Evolutionary conservation across 2,888 invertebrate species (phyloP).

Genomic region (Drosophila acutilabella): DNA sequence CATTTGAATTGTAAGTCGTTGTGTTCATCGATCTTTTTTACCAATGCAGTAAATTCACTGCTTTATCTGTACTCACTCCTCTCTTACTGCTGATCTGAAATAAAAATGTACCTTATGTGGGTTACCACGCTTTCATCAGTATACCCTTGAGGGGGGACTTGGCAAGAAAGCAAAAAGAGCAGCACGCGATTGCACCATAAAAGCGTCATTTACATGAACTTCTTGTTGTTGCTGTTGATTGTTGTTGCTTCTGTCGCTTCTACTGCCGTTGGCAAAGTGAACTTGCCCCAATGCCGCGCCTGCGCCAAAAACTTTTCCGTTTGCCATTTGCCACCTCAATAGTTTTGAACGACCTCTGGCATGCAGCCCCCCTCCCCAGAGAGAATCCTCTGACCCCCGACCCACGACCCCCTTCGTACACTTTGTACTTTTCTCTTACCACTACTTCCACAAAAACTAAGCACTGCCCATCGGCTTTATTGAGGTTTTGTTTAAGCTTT

Average conservation of each 20-base stretch:
- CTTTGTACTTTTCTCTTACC: background rate
- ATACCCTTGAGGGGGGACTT: background rate
- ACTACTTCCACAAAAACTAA: background rate
- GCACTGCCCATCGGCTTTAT: constrained; percentile 63
- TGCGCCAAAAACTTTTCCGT: constrained; percentile 78
- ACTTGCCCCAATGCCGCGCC: constrained; percentile 50
- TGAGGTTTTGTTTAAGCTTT: constrained; percentile 81
- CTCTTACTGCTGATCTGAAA: too few species aligned
- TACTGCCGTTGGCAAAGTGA: constrained; percentile 33
- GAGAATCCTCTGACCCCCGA: background rate
- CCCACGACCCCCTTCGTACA: background rate
- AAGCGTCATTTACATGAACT: constrained; percentile 76
- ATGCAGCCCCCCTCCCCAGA: background rate
- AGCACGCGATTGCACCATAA: constrained; percentile 74
- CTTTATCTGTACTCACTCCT: too few species aligned
- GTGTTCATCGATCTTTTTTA: too few species aligned
- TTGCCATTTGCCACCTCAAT: constrained; percentile 77
- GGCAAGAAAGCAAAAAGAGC: constrained; percentile 30
- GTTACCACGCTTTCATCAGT: background rate
- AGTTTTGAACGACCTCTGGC: constrained; percentile 61
- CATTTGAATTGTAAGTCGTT: too few species aligned
- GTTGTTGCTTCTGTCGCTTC: constrained; percentile 34
- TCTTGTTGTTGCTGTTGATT: constrained; percentile 23
- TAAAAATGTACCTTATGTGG: too few species aligned
- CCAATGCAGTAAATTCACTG: too few species aligned